Evolutionary conservation across 2,113 vertebrate genomes (phyloP).

Genomic region (Hylia prasina): DNA sequence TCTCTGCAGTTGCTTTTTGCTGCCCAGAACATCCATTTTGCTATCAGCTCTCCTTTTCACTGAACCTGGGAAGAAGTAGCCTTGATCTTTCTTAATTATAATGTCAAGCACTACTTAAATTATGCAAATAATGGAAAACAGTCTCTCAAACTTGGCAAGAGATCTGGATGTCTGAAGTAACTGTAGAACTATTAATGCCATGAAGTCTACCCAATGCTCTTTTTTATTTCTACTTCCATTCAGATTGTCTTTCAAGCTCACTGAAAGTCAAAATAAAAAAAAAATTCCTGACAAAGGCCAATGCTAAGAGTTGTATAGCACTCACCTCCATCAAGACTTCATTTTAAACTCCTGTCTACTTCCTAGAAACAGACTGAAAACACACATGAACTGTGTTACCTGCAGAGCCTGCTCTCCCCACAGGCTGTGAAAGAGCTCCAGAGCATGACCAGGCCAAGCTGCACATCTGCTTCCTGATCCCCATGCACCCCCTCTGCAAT

Average conservation of each 20-base stretch:
- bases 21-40: neutral
- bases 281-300: neutral
- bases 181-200: neutral
- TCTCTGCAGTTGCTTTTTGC: neutral
- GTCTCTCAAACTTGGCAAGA: neutral
- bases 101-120: neutral
- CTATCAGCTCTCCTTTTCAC: neutral
- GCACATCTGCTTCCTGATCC: neutral
- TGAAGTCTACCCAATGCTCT: neutral
- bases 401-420: neutral
- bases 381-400: rapidly evolving
- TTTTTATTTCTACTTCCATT: neutral
- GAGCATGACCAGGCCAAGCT: neutral
- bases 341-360: neutral
- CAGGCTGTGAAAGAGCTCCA: neutral
- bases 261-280: neutral
- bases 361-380: neutral
- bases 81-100: neutral
- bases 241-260: neutral
- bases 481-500: rapidly evolving
- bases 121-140: neutral
- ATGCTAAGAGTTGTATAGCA: neutral
- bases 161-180: neutral
- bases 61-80: neutral
- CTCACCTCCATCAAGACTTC: neutral